Base-by-base conservation (phyloP, 35 echinoderm and acorn worm genomes). In the Eucidaris tribuloides region DNA sequence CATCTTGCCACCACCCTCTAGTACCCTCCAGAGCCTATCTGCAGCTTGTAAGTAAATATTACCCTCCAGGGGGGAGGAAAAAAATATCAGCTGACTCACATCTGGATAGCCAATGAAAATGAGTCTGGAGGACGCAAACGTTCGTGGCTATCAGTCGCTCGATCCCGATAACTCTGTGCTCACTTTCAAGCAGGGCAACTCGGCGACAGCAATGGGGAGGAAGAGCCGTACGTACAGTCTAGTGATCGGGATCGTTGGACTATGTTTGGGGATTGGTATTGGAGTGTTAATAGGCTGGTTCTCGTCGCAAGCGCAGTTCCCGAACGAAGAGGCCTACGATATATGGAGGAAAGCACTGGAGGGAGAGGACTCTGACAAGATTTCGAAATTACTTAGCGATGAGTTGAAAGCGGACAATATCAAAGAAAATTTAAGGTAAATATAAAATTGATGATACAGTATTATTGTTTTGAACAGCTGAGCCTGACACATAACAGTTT, bases 201-300 rank as follows among this genome's bases (percentile, higher is more conserved):
- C 29, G 37, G 34, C 35, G 44, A 36, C 35, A 17, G 44, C 68
- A 40, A 74, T 74, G 68, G 68, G 34, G 29, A 9, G 7, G 7
- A 11, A 40, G 22, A 74, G 25, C 37, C 29, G 68, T 35, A 42
- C 68, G 2, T 40, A 41, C 11, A n/a, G 38, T 14, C 29, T 74
- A 25, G 35, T 74, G 34, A 74, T 43, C 19, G 29, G 68, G 68
- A 44, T 88, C 29, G 43, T 88, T 3, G 77, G 76, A 9, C 36
- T 77, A 2, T 79, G 58, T 80, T 3, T 88, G 0, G 85, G 85
- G 2, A 63, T 88, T 2, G 76, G 54, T 6, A 23, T 88, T 0
- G 85, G 85, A 20, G 85, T 88, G 19, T 40, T 88, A n/a, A 88
- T 88, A 17, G 85, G 85, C 0, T 88, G 85, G 85, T 88, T 81